These are phyloP conservation scores for Sceloporus tristichus DNA, from an alignment of 2,113 vertebrate genomes.

Conservation along the genomic window DNA sequence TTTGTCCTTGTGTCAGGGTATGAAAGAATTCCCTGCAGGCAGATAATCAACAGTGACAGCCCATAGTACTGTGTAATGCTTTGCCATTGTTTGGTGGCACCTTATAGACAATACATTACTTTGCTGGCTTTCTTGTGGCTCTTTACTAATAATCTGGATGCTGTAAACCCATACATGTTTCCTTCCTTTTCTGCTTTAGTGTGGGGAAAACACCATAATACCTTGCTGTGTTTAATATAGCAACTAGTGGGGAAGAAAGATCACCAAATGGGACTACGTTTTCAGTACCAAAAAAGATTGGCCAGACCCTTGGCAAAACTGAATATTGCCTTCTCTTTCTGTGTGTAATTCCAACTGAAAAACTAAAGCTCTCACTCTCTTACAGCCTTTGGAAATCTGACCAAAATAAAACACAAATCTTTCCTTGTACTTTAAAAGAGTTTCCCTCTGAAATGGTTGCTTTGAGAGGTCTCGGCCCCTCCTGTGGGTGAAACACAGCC, in stretches of 20 bases:
- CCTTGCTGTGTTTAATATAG: neutral
- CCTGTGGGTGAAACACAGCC: neutral
- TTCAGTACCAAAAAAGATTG: neutral
- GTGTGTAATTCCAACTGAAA: neutral
- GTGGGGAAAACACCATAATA: neutral
- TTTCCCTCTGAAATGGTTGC: neutral
- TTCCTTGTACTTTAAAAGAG: neutral
- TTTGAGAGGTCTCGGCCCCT: neutral
- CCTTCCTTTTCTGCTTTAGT: neutral
- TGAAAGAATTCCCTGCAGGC: neutral
- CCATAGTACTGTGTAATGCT: neutral
- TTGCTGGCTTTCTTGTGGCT: neutral
- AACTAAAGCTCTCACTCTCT: neutral
- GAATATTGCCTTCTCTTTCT: neutral
- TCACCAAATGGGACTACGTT: too few species aligned
- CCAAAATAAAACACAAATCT: neutral
- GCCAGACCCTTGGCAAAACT: neutral
- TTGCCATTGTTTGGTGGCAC: neutral
- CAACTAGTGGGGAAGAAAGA: neutral
- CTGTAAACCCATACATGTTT: neutral
- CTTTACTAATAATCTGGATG: neutral
- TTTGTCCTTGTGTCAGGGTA: neutral
- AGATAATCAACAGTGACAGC: neutral
- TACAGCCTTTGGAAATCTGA: neutral
- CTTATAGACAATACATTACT: neutral